Conservation (phyloP, 2,113 vertebrate genomes). For the Carettochelys insculpta region DNA sequence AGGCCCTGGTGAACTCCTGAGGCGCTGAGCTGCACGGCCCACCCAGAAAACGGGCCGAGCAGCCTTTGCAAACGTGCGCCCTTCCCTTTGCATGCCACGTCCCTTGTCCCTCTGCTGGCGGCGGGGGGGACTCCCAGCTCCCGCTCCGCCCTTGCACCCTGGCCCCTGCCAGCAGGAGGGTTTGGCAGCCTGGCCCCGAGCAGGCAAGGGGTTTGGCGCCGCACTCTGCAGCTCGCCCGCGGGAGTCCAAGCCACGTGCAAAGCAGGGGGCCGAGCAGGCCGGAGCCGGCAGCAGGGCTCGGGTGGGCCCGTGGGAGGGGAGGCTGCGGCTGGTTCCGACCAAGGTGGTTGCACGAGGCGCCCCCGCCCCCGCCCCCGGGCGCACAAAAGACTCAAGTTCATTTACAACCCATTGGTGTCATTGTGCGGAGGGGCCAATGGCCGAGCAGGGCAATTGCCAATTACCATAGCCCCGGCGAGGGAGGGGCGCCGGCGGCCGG, state of each 20-base stretch:
- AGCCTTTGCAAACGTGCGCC: background rate
- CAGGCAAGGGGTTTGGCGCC: too few species aligned
- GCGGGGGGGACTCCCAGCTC: background rate
- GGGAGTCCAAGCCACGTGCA: background rate
- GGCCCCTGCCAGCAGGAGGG: too few species aligned
- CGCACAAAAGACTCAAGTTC: conserved; percentile 80
- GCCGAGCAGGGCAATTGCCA: conserved; percentile 47
- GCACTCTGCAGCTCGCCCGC: too few species aligned
- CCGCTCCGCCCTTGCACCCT: background rate
- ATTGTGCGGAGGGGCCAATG: conserved; percentile 82
- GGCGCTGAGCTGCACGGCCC: background rate
- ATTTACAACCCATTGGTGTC: conserved; percentile 81
- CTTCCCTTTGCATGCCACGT: background rate
- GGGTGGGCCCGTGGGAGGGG: too few species aligned
- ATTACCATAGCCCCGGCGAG: too few species aligned
- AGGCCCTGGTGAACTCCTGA: background rate
- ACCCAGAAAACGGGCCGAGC: too few species aligned
- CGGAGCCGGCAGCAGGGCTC: too few species aligned
- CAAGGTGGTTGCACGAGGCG: too few species aligned
- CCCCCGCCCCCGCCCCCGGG: background rate
- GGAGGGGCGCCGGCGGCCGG: too few species aligned
- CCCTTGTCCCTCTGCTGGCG: background rate
- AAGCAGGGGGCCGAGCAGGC: too few species aligned
- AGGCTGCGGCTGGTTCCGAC: too few species aligned
- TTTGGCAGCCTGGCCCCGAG: background rate